Evolutionary conservation across 2,888 invertebrate genomes (phyloP).

Genomic region (Nemoura dubitans): DNA sequence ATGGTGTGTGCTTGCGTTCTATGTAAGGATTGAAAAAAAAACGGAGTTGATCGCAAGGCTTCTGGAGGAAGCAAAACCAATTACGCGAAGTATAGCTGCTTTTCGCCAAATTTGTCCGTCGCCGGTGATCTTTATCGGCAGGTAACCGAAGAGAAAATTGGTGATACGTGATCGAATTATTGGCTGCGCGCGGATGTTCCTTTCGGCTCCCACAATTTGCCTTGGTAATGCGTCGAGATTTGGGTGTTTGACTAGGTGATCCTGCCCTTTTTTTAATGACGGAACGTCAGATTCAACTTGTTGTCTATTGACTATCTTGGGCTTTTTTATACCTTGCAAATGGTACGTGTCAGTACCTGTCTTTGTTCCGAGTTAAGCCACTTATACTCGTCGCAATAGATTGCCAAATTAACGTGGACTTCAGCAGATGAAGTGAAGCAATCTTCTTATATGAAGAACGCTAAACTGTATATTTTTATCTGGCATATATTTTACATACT

Average conservation of each 20-base stretch:
- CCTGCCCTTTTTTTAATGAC: neutral
- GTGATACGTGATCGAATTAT: neutral
- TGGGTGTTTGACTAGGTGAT: neutral
- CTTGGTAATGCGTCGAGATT: conserved; percentile 5
- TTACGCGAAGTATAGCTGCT: neutral
- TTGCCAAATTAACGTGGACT: neutral
- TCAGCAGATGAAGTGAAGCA: neutral
- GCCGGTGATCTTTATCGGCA: neutral
- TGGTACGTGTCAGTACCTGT: neutral
- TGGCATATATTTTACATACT: neutral
- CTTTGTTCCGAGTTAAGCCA: neutral
- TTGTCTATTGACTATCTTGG: neutral
- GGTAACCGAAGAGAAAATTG: neutral
- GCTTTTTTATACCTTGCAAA: neutral
- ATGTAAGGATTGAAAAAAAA: too few species aligned
- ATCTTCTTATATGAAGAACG: neutral
- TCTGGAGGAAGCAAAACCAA: neutral
- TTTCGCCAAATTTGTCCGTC: neutral
- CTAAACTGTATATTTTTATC: neutral
- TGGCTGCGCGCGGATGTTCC: neutral
- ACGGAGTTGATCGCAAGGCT: neutral
- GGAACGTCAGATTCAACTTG: neutral
- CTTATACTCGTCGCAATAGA: neutral
- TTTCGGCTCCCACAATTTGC: neutral
- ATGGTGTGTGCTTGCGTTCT: neutral